Evolutionary conservation across 2,888 invertebrate species (phyloP).

Genomic region (Aradus depressus): DNA sequence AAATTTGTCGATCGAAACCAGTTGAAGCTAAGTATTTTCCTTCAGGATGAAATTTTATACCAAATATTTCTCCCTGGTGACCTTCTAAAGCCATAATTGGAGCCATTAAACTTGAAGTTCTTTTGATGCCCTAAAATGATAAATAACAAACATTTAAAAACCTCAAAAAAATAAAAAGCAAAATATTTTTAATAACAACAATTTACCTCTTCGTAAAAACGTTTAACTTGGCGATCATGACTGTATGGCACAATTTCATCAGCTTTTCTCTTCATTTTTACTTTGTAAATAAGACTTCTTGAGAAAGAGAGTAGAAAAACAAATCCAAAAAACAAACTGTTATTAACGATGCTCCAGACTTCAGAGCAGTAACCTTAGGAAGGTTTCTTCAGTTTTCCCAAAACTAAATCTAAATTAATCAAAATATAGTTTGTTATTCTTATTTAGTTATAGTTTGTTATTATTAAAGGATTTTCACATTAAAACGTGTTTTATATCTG

Average conservation of each 20-base stretch:
- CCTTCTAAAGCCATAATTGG: slow-evolving; percentile 95
- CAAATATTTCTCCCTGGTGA: slow-evolving; percentile 93
- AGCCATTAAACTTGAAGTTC: slow-evolving; percentile 79
- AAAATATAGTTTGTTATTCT: too few relatives aligned
- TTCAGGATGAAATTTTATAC: slow-evolving; percentile 88
- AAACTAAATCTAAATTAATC: too few relatives aligned
- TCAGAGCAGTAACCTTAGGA: too few relatives aligned
- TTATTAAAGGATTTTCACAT: too few relatives aligned
- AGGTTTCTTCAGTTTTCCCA: too few relatives aligned
- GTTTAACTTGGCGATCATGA: slow-evolving; percentile 26
- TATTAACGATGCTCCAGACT: too few relatives aligned
- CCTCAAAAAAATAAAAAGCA: not conserved
- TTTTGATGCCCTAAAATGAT: slow-evolving; percentile 48
- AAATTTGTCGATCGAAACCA: slow-evolving; percentile 90
- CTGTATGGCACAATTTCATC: slow-evolving; percentile 25
- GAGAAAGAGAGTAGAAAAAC: too few relatives aligned
- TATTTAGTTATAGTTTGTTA: too few relatives aligned
- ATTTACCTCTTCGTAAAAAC: slow-evolving; percentile 27
- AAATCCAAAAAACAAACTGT: too few relatives aligned
- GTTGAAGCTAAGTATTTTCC: slow-evolving; percentile 88
- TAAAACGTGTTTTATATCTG: too few relatives aligned
- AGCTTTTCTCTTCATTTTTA: slow-evolving; percentile 30
- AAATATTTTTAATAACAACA: not conserved
- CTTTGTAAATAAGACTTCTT: too few relatives aligned
- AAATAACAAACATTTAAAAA: not conserved